Base-by-base conservation (phyloP, 2,113 vertebrate genomes). In the Piaya cayana region DNA sequence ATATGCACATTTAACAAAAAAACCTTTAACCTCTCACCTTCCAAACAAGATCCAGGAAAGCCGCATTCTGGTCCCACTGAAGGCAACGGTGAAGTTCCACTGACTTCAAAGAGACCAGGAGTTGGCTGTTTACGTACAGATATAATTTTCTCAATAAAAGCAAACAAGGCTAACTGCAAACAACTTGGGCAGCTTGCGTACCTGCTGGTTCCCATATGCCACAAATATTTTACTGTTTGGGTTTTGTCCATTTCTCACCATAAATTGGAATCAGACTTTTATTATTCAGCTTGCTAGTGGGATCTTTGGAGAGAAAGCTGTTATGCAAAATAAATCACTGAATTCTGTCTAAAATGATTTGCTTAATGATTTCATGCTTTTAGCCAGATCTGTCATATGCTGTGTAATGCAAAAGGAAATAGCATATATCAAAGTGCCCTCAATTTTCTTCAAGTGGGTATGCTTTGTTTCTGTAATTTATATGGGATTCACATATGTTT, bases 221-320 rank as follows among this genome's bases (percentile, higher is more conserved):
- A 75, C 93, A 87, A 75, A 17, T 75, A 64, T 89, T 91, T 92
- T 34, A 87, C 74, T 89, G 11, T 22, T 84, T 96, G 87, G 26
- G 67, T 65, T 87, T 34, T 34, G 32, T 56, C 78, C 84, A 55
- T 94, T 89, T 87, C 65, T 87, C 89, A 75, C 25, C 42, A 23
- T 59, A 47, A 75, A 59, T 84, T 91, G 78, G 59, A 55, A 71
- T 39, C 64, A 42, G 65, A 15, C 26, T 6, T 62, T 81, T 55
- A 43, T 67, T 84, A 56, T 56, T 92, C 45, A 74, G 34, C 27
- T 82, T 84, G 64, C 22, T 59, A 16, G 60, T 47, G 43, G 60
- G 69, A 59, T 67, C 52, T 82, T 47, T 15, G 43, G 87, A 77
- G 62, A 89, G 68, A 81, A 56, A 81, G 23, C 22, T 6, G 5